Percentiles rank a stretch among this genome's conserved stretches.
Evolutionary conservation across 1,140 invertebrate species (phyloP).

Genomic region (Neoseiulus cucumeris): DNA sequence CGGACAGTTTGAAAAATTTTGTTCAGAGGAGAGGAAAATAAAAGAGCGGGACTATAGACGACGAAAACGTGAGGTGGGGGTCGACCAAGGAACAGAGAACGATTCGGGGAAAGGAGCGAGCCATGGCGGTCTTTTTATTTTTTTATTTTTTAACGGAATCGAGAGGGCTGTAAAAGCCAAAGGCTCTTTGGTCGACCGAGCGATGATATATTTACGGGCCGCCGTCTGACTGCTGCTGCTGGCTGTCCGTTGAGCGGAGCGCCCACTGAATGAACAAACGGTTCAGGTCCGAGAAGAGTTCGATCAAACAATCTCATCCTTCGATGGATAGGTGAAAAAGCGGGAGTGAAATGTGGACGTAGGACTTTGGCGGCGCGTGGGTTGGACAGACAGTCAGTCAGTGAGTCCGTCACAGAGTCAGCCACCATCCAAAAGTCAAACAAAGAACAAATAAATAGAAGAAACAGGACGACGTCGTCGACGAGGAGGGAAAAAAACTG

Average conservation of each 20-base stretch:
- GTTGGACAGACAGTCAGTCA: neutral
- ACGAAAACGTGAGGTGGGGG: no score
- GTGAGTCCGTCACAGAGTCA: neutral
- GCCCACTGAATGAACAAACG: no score
- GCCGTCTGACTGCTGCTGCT: neutral
- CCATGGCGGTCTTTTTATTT: neutral
- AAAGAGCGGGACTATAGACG: no score
- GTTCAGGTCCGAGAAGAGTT: no score
- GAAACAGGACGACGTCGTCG: no score
- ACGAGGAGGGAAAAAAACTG: no score
- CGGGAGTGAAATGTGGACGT: neutral
- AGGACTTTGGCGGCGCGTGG: neutral
- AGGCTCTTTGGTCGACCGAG: neutral
- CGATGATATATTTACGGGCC: slow-evolving; percentile 10
- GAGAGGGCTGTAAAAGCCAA: slow-evolving; percentile 11
- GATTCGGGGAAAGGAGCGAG: no score
- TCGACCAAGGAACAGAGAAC: no score
- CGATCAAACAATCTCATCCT: no score
- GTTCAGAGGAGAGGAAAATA: no score
- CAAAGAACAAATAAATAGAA: no score
- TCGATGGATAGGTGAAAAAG: neutral
- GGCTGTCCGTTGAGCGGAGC: neutral
- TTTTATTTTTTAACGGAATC: neutral
- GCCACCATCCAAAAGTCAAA: neutral
- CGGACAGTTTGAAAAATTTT: no score